Conservation (phyloP, 2,113 vertebrate species). For the Tupaia chinensis region DNA sequence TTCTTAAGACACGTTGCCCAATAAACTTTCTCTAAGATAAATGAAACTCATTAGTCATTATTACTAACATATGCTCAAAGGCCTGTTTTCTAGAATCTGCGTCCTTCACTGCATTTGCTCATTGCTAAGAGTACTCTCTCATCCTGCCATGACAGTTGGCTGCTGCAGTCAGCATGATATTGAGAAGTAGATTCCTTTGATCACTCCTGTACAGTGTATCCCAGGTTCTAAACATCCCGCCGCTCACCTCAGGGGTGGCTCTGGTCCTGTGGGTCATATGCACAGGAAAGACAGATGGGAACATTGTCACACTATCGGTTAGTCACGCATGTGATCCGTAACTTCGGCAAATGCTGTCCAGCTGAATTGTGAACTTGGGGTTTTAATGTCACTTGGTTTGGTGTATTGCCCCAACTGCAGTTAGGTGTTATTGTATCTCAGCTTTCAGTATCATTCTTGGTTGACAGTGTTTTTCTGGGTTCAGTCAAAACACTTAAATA, state of each 20-base stretch:
- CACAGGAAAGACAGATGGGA: not conserved
- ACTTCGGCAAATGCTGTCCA: constrained; percentile 24
- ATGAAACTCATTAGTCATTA: not conserved
- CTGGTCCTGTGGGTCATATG: not conserved
- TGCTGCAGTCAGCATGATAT: not conserved
- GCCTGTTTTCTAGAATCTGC: not conserved
- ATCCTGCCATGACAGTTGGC: not conserved
- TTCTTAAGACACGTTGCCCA: not conserved
- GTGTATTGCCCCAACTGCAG: constrained; percentile 17
- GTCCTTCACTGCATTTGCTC: not conserved
- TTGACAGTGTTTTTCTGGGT: constrained; percentile 56
- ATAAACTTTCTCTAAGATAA: not conserved
- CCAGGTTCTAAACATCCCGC: not conserved
- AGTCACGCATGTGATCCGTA: not conserved
- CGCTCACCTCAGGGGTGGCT: not conserved
- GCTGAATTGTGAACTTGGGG: not conserved
- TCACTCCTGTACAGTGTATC: not conserved
- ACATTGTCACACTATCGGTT: too few species aligned
- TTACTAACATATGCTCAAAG: not conserved
- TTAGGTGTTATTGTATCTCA: constrained; percentile 34
- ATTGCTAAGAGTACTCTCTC: not conserved
- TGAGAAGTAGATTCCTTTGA: not conserved
- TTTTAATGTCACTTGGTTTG: constrained; percentile 22
- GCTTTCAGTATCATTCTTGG: constrained; percentile 62
- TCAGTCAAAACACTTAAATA: constrained; percentile 68